Percentiles rank a stretch among this genome's conserved stretches.
phyloP scores from a whole-genome alignment of 2,113 vertebrate genomes.

The Ptilonorhynchus violaceus region DNA sequence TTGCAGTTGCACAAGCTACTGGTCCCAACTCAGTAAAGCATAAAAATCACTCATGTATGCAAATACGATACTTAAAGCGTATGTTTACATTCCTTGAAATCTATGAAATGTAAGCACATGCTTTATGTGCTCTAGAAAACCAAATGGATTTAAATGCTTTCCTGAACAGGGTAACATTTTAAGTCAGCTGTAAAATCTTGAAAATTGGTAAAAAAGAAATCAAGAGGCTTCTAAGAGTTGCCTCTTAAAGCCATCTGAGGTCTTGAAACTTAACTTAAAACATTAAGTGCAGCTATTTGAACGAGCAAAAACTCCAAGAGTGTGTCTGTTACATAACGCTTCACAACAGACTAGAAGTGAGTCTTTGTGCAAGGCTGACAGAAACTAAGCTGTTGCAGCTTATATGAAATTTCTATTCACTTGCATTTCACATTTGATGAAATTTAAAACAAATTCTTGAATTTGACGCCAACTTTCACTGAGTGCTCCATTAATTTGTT shows the following conservation, averaged over 20 bases:
- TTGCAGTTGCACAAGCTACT: not conserved
- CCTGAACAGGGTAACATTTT: conserved; percentile 18
- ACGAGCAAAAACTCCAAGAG: not conserved
- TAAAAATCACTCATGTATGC: not conserved
- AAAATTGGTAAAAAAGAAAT: conserved; percentile 13
- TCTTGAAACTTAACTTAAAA: conserved; percentile 66
- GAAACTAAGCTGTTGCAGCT: not conserved
- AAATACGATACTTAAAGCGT: not conserved
- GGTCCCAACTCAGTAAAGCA: conserved; percentile 33
- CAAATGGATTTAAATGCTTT: conserved; percentile 4
- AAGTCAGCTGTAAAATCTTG: not conserved
- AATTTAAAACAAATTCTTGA: not conserved
- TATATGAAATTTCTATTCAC: not conserved
- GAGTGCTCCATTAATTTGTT: not conserved
- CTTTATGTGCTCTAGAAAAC: not conserved
- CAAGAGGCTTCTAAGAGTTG: conserved; percentile 13
- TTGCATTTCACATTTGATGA: not conserved
- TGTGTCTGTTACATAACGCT: not conserved
- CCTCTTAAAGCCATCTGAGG: conserved; percentile 53
- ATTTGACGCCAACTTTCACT: not conserved
- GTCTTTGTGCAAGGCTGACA: not conserved
- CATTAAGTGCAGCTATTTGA: not conserved
- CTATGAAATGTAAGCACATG: not conserved
- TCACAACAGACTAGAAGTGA: not conserved
- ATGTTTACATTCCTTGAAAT: not conserved